Percentiles rank a stretch among this genome's conserved stretches.
phyloP scores from a whole-genome alignment of 2,113 vertebrate genomes.

The Cinclus cinclus region DNA sequence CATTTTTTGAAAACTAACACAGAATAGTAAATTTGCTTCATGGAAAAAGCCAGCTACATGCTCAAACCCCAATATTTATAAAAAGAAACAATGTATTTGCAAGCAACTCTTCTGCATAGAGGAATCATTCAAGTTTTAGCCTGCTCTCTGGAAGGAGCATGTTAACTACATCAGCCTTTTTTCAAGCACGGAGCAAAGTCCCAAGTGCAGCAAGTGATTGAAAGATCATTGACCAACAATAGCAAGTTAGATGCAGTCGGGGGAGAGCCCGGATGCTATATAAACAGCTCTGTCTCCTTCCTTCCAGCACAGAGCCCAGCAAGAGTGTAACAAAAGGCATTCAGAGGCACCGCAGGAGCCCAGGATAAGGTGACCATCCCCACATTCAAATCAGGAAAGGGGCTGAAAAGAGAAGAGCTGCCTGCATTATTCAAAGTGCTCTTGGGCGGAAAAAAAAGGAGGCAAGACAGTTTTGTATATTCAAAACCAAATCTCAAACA shows the following conservation, averaged over 20 bases:
- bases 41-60: background rate
- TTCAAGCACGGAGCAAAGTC: background rate
- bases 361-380: background rate
- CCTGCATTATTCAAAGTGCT: background rate
- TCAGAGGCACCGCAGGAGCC: background rate
- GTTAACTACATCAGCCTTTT: background rate
- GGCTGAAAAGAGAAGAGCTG: constrained; percentile 1
- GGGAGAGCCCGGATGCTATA: background rate
- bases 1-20: background rate
- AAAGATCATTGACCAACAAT: constrained; percentile 17
- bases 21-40: background rate
- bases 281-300: background rate
- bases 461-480: background rate
- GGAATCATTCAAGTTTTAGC: background rate
- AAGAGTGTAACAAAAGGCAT: background rate
- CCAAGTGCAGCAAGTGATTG: background rate
- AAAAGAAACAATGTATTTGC: background rate
- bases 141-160: background rate
- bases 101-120: background rate
- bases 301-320: background rate
- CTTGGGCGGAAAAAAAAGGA: background rate
- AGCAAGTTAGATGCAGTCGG: background rate
- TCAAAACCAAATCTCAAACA: background rate
- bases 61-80: background rate
- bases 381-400: background rate